Percentiles rank a stretch among this genome's conserved stretches.
phyloP scores from a whole-genome alignment of 2,888 invertebrate genomes.

The Xylocampa areola region DNA sequence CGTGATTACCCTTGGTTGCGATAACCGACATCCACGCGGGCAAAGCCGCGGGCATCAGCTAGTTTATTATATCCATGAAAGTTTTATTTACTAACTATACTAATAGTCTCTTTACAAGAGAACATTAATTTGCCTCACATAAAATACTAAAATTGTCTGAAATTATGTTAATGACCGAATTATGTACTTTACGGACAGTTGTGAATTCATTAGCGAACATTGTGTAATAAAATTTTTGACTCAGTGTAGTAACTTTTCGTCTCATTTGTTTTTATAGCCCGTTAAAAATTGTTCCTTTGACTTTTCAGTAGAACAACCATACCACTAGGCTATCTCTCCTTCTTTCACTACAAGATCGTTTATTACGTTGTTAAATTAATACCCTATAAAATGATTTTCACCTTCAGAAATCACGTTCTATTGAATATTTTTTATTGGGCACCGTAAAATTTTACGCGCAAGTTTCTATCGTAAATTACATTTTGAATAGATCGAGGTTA shows the following conservation, averaged over 20 bases:
- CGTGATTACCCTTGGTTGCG: no score
- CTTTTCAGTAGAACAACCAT: not conserved
- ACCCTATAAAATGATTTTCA: slow-evolving; percentile 43
- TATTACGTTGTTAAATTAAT: slow-evolving; percentile 21
- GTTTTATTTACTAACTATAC: slow-evolving; percentile 5
- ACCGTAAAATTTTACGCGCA: slow-evolving; percentile 35
- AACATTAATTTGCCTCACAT: slow-evolving; percentile 3
- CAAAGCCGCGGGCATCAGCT: no score
- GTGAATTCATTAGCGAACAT: not conserved
- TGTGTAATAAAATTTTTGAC: not conserved
- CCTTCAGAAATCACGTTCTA: slow-evolving; percentile 38
- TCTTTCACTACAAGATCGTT: slow-evolving; percentile 10
- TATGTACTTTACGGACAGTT: slow-evolving; percentile 2
- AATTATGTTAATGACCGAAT: slow-evolving; percentile 12
- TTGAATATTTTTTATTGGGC: slow-evolving; percentile 52
- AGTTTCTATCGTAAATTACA: slow-evolving; percentile 46
- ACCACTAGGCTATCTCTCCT: not conserved
- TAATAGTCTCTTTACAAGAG: not conserved
- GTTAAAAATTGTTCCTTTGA: no score
- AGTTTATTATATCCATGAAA: slow-evolving; percentile 19
- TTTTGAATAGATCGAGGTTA: slow-evolving; percentile 42
- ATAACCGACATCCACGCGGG: no score
- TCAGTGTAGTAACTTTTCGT: no score
- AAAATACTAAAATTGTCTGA: slow-evolving; percentile 6
- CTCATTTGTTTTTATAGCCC: no score